Conservation (phyloP, 2,797 vertebrate genomes). For the Microhierax caerulescens region DNA sequence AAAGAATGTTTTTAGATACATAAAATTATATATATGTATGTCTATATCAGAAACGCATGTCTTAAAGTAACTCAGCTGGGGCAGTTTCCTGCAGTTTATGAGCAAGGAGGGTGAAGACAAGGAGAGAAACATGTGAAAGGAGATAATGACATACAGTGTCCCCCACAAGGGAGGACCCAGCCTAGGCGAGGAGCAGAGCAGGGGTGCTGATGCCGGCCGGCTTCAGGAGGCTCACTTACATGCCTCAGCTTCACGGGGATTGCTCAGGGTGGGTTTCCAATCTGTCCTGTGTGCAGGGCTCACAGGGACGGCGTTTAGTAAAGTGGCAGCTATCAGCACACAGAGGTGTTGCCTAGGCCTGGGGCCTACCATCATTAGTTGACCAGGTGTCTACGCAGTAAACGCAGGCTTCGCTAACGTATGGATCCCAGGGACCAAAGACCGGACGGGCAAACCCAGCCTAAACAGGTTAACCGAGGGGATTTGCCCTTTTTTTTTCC, state of each 20-base stretch:
- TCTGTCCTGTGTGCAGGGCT: accelerated
- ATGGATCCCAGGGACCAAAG: background rate
- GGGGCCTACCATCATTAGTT: background rate
- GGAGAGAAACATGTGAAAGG: background rate
- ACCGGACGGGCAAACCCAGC: background rate
- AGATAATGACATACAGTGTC: background rate
- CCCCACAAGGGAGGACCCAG: accelerated
- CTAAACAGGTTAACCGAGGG: background rate
- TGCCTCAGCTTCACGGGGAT: accelerated
- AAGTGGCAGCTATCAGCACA: background rate
- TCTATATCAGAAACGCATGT: background rate
- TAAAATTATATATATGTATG: background rate
- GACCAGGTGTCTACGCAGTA: background rate
- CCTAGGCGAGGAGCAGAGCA: background rate
- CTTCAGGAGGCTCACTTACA: background rate
- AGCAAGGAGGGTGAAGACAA: background rate
- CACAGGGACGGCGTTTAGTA: background rate
- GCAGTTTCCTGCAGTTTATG: background rate
- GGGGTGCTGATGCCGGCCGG: background rate
- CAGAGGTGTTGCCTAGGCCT: background rate
- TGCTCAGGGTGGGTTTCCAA: background rate
- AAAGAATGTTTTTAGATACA: background rate
- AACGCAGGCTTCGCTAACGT: background rate
- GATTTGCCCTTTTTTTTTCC: background rate
- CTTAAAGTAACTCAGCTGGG: background rate